phyloP scores from a whole-genome alignment of 2,113 vertebrate species.

The Amblyornis subalaris region DNA sequence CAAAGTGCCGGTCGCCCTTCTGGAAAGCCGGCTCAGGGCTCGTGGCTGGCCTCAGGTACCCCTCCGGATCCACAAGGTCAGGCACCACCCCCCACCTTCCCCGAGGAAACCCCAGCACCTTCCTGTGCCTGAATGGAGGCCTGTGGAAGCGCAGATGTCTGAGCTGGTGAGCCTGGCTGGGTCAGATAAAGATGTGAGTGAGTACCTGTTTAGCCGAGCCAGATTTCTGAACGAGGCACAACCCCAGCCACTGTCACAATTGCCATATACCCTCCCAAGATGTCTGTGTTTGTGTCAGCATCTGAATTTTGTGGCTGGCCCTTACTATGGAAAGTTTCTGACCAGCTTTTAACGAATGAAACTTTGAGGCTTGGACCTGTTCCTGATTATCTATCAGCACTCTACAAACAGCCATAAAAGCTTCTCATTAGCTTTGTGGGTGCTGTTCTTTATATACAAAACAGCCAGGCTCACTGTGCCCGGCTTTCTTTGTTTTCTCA shows the following conservation, averaged over 20 bases:
- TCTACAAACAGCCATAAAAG: not conserved
- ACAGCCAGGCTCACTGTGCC: not conserved
- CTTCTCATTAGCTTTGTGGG: not conserved
- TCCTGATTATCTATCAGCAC: not conserved
- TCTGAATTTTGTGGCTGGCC: not conserved
- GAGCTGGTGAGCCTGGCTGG: not conserved
- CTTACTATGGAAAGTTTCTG: not conserved
- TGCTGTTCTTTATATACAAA: not conserved
- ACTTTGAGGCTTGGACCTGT: not conserved
- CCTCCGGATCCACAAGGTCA: not conserved
- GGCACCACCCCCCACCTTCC: not conserved
- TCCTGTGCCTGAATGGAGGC: not conserved
- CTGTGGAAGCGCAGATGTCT: not conserved
- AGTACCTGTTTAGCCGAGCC: not conserved
- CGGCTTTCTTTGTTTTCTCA: not conserved
- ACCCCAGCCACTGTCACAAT: not conserved
- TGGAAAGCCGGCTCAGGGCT: not conserved
- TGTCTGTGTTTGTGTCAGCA: not conserved
- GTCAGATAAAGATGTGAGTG: not conserved
- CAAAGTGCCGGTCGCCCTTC: fast-evolving
- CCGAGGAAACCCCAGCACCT: not conserved
- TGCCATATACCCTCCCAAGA: not conserved
- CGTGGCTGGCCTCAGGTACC: not conserved
- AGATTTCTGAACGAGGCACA: not conserved
- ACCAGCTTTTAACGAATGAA: not conserved